These are phyloP conservation scores for Acanthiza pusilla DNA, from an alignment of 2,797 vertebrate genomes.

Conservation along the genomic window DNA sequence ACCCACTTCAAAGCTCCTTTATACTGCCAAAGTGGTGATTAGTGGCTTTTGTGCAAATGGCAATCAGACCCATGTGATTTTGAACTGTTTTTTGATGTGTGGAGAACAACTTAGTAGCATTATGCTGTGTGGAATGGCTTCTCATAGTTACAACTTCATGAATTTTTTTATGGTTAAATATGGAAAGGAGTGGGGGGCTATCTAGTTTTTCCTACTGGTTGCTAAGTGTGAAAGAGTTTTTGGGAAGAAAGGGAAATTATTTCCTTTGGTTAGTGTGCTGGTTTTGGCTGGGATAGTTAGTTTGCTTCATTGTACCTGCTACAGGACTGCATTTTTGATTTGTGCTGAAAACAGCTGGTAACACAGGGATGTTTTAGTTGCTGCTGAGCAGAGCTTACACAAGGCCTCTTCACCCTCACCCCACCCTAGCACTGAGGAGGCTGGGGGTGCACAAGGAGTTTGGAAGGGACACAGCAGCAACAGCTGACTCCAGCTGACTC, in stretches of 20 bases:
- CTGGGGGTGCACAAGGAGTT: background rate
- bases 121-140: background rate
- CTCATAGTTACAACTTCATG: background rate
- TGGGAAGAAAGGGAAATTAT: background rate
- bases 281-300: background rate
- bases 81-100: background rate
- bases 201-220: background rate
- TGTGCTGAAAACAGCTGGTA: background rate
- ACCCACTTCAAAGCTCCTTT: conserved; percentile 31
- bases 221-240: background rate
- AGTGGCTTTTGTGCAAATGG: background rate
- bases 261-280: background rate
- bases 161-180: background rate
- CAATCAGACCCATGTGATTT: conserved; percentile 7
- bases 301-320: background rate
- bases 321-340: background rate
- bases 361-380: background rate
- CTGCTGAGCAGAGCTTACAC: background rate
- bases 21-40: background rate
- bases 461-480: background rate
- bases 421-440: background rate
- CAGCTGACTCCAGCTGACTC: background rate
- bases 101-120: background rate
- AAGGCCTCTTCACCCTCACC: background rate
- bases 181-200: accelerated